Base-by-base conservation (phyloP, 2,797 vertebrate genomes). In the Triplophysa yarkandensis region DNA sequence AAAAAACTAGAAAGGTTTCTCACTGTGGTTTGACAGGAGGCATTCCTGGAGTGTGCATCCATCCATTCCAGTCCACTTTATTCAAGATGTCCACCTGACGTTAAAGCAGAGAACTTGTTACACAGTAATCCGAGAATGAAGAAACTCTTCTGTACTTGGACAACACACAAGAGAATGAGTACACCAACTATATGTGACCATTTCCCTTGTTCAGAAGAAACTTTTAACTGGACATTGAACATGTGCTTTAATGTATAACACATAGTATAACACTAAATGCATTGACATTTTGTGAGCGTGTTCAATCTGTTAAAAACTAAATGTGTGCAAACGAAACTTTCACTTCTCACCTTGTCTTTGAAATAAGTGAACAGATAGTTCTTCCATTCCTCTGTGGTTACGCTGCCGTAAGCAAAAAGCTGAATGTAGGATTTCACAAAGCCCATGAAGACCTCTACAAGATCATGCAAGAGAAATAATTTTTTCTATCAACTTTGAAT, bases 391-490 rank as follows among this genome's bases (percentile, higher is more conserved):
- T 98, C 95, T 0, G 95, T 96, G 62, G 90, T 92, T 66, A 95
- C 89, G 41, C 94, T 98, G 86, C 92, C 90, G 83, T 97, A 98
- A 71, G 96, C 93, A 74, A 96, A 98, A 41, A 92, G 82, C 88
- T 96, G 92, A 84, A 98, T 90, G 74, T 99, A 99, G 1, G 94
- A 93, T 89, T 95, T 98, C 77, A 99, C 84, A 57, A 98, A 99
- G n/a, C 94, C 96, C 84, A 98, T 94, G 86, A 98, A 98, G 77
- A 98, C 87, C 88, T 98, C 97, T 99, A 85, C 8, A 62, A 79
- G 11, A 4, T 58, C 17, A 32, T 10, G 28, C 8, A 39, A 43
- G 44, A 41, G 11, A 71, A 7, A 19, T 8, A 39, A 44, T 39
- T 39, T 11, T 39, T 1, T 11, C 13, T 0, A 39, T 10, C 11